Evolutionary conservation across 2,113 vertebrate species (phyloP), one percentile per base, ranked within the genome.

Genomic region (Microcebus jonahi): DNA sequence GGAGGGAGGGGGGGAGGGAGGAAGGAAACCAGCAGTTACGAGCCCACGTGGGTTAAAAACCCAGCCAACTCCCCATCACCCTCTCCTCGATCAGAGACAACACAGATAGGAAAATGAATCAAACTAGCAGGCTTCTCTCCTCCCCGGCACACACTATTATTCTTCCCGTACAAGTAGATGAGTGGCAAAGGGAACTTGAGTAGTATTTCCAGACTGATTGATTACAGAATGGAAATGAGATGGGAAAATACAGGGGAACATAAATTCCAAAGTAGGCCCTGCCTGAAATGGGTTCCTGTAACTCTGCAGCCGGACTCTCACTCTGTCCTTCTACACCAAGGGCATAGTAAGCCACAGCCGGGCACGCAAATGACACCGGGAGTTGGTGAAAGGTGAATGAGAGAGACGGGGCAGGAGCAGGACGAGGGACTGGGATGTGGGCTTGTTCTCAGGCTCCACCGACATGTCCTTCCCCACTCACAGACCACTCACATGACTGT

Each of bases 171-270:
- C 8, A 27, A 57, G 70, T 15, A 67, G 39, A 31, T 15, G 50
- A 27, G 34, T 61, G 53, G 55, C 0, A 0, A 17, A 59, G 83
- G 61, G 48, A 34, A 39, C 53, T 8, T 1, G n/a, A 86, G n/a
- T 15, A 65, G 1, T 34, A 15, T 53, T 73, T 94, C 39, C 87
- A 55, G n/a, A 53, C 36, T 75, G 89, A 87, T 57, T 18, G 80
- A 91, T 90, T 39, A 50, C 15, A 55, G 42, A 70, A 76, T 68
- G 59, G 55, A 85, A 93, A 57, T 15, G 83, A 71, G 85, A n/a
- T 10, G 8, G 48, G 27, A 39, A 91, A 68, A 39, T 77, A 17
- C 8, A 6, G 65, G 25, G 76, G 21, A 31, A 27, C 27, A n/a
- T 29, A 42, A 63, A 68, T 85, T 18, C 5, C 9, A 8, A 18